Conservation (phyloP, 1,140 invertebrate species). For the Drosophila takahashii region DNA sequence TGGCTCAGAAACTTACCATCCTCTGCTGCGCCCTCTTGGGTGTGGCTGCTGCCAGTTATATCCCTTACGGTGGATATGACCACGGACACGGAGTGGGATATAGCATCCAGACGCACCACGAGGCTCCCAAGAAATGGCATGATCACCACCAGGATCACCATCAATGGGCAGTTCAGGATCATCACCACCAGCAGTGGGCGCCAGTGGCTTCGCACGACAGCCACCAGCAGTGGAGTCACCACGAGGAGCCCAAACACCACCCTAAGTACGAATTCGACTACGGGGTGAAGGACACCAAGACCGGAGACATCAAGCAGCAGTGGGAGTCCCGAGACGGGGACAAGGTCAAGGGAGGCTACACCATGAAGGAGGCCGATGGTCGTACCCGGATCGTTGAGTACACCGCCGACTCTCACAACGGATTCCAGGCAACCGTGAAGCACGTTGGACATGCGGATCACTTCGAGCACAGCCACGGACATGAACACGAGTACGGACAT, state of each 20-base stretch:
- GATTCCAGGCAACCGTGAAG: conserved; percentile 87
- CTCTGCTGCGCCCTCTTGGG: conserved; percentile 49
- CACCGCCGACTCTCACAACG: conserved; percentile 86
- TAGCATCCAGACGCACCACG: conserved; percentile 62
- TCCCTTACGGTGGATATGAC: conserved; percentile 28
- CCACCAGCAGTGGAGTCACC: conserved; percentile 31
- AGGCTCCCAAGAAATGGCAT: conserved; percentile 63
- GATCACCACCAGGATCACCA: conserved; percentile 42
- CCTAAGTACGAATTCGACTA: conserved; percentile 91
- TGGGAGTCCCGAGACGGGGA: conserved; percentile 88
- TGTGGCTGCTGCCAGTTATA: conserved; percentile 39
- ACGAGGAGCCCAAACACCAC: conserved; percentile 81
- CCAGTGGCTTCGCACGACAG: conserved; percentile 15
- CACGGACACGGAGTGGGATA: conserved; percentile 50
- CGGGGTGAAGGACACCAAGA: conserved; percentile 89
- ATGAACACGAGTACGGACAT: conserved; percentile 43
- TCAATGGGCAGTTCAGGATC: conserved; percentile 14
- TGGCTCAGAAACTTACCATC: conserved; percentile 50
- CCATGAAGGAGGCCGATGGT: conserved; percentile 87
- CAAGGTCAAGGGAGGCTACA: conserved; percentile 87
- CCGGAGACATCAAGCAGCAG: conserved; percentile 89
- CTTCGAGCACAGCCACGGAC: conserved; percentile 43
- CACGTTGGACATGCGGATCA: conserved; percentile 85
- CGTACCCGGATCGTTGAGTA: conserved; percentile 87
- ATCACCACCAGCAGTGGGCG: conserved; percentile 39